A percentile compares a stretch with the other conserved stretches of the same genome.
Conservation (phyloP, 2,113 vertebrate species). For the Oryzias melastigma region DNA sequence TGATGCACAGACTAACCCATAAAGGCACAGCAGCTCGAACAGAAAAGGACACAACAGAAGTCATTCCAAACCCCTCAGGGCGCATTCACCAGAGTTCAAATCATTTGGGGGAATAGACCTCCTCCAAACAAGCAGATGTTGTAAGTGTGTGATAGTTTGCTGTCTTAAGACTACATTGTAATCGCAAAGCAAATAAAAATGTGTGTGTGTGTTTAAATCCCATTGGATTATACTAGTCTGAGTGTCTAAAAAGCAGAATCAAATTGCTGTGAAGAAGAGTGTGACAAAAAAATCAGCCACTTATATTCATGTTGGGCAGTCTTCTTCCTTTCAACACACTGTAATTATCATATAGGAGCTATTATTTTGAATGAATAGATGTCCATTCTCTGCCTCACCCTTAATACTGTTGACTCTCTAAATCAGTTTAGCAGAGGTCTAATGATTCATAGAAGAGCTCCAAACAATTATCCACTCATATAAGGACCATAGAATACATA, state of each 20-base stretch:
- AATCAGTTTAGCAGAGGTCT: constrained; percentile 5
- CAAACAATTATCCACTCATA: neutral
- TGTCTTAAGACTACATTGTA: too few species aligned
- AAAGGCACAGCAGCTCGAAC: neutral
- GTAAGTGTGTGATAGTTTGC: too few species aligned
- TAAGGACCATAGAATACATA: constrained; percentile 49
- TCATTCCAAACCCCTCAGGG: neutral
- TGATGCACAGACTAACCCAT: neutral
- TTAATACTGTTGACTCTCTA: neutral
- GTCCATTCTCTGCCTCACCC: too few species aligned
- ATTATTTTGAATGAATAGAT: too few species aligned
- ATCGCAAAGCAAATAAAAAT: too few species aligned
- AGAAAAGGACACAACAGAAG: neutral
- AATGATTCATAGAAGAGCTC: constrained; percentile 1
- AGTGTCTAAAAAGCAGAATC: too few species aligned
- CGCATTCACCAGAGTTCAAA: too few species aligned
- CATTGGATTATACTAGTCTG: too few species aligned
- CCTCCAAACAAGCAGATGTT: too few species aligned
- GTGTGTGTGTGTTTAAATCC: too few species aligned
- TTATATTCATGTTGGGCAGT: neutral
- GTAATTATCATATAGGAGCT: neutral
- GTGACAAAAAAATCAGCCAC: neutral
- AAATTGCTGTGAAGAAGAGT: too few species aligned
- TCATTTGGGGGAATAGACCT: too few species aligned
- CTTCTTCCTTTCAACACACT: neutral